Percentiles rank a stretch among this genome's conserved stretches.
phyloP scores from a whole-genome alignment of 1,140 invertebrate genomes.

The Aphis craccivora region DNA sequence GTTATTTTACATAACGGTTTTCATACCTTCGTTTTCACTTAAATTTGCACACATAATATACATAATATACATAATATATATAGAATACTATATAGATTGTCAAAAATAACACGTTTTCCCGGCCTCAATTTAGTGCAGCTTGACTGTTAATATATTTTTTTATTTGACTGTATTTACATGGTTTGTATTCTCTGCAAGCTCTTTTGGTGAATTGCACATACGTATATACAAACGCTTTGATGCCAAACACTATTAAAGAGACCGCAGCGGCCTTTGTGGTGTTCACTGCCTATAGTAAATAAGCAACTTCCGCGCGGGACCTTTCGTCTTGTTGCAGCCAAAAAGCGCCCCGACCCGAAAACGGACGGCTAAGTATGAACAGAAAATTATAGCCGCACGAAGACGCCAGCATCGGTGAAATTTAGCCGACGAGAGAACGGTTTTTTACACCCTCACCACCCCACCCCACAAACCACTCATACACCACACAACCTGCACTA shows the following conservation, averaged over 20 bases:
- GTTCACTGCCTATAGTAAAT: conserved; percentile 15
- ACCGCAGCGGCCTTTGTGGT: conserved; percentile 39
- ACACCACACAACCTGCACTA: neutral
- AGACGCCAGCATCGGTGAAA: conserved; percentile 2
- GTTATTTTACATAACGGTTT: neutral
- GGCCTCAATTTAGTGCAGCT: neutral
- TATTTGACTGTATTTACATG: neutral
- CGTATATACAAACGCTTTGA: conserved; percentile 27
- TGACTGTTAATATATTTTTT: conserved; percentile 22
- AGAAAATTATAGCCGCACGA: conserved; percentile 49
- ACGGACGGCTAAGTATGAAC: conserved; percentile 37
- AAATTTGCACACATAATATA: neutral
- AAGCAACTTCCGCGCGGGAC: conserved; percentile 10
- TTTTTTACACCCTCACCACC: neutral
- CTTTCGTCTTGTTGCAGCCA: neutral
- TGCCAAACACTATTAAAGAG: neutral
- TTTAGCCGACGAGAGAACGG: conserved; percentile 15
- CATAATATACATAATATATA: neutral
- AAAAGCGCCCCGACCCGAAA: neutral
- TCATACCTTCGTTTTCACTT: neutral
- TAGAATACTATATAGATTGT: neutral
- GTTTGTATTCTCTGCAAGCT: neutral
- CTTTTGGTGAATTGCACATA: neutral
- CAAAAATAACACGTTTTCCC: neutral
- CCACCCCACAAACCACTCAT: neutral